A percentile compares a stretch with the other conserved stretches of the same genome.
phyloP scores from a whole-genome alignment of 2,888 invertebrate genomes.

The Halocaridina rubra region DNA sequence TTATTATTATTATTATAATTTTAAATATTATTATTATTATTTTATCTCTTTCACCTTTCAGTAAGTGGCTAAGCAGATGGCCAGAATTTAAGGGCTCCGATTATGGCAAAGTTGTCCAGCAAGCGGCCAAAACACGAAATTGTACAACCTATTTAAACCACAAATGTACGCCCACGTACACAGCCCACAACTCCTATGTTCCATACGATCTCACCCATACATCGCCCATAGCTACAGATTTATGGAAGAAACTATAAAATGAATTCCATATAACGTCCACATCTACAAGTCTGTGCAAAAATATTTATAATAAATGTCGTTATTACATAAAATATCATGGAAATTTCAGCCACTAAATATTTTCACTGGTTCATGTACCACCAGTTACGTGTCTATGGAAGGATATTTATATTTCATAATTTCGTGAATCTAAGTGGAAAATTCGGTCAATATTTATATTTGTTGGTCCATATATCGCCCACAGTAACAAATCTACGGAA shows the following conservation, averaged over 20 bases:
- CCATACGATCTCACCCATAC: not conserved
- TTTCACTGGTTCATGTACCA: no score
- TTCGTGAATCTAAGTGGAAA: no score
- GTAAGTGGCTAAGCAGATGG: conserved; percentile 20
- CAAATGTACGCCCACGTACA: not conserved
- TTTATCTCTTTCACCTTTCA: not conserved
- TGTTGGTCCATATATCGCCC: no score
- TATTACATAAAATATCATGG: no score
- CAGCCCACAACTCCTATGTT: not conserved
- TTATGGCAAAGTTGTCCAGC: not conserved
- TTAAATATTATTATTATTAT: not conserved
- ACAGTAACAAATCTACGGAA: no score
- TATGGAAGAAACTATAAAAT: not conserved
- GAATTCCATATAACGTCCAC: not conserved
- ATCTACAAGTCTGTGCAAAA: not conserved
- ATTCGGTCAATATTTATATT: no score
- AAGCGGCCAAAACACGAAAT: not conserved
- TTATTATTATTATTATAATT: not conserved
- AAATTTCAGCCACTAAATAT: no score
- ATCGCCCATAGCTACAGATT: not conserved
- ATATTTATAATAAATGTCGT: no score
- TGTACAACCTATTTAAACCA: not conserved
- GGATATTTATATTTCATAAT: no score
- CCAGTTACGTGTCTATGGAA: no score
- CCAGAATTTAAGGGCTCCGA: not conserved